Evolutionary conservation across 2,888 invertebrate species (phyloP).

Genomic region (Kryphioiulus occultus): DNA sequence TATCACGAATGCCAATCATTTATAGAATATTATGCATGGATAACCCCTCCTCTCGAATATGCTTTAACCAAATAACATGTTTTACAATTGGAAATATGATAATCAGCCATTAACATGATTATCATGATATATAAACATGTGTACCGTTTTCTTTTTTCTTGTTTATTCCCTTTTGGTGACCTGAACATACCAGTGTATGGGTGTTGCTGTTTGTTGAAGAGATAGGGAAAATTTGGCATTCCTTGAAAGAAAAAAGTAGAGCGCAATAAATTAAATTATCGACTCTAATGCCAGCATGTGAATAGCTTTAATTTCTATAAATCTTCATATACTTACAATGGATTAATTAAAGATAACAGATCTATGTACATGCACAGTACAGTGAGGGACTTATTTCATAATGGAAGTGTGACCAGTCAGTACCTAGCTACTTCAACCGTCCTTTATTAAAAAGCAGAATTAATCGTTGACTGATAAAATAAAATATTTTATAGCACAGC

Average conservation of each 20-base stretch:
- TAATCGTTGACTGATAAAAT: neutral
- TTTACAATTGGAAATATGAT: neutral
- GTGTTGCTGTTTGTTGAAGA: too few species aligned
- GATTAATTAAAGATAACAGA: constrained; percentile 35
- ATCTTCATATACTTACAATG: constrained; percentile 35
- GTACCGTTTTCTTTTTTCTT: too few species aligned
- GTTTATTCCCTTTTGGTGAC: too few species aligned
- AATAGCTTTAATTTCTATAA: constrained; percentile 35
- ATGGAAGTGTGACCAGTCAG: constrained; percentile 22
- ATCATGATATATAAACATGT: too few species aligned
- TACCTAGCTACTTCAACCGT: neutral
- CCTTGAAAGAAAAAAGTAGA: neutral
- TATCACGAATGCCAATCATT: neutral
- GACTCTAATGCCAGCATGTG: neutral
- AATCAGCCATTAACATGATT: too few species aligned
- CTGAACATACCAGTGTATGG: too few species aligned
- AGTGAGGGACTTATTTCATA: constrained; percentile 28
- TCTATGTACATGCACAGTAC: constrained; percentile 35
- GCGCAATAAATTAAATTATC: neutral
- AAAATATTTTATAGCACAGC: constrained; percentile 9
- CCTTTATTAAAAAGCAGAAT: constrained; percentile 6
- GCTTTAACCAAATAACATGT: neutral
- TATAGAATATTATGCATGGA: neutral
- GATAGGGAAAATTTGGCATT: neutral
- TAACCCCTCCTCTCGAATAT: neutral